Evolutionary conservation across 2,113 vertebrate species (phyloP).

Genomic region (Andinoacara biseriatus): DNA sequence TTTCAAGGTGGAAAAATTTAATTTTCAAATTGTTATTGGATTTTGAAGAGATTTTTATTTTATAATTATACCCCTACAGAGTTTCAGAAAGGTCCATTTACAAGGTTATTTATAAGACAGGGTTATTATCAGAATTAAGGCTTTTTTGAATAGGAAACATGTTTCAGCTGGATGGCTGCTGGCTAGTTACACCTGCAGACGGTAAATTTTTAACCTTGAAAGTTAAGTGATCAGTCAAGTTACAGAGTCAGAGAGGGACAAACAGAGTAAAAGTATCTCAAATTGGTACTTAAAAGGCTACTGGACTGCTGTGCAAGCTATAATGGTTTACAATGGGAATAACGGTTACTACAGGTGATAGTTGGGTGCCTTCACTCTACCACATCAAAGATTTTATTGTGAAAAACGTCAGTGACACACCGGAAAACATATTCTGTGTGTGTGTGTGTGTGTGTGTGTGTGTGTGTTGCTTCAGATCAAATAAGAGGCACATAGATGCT

Average conservation of each 20-base stretch:
- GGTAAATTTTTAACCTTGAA: neutral
- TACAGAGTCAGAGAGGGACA: neutral
- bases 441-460: neutral
- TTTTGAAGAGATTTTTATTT: too few species aligned
- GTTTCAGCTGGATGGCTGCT: too few species aligned
- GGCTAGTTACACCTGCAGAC: neutral
- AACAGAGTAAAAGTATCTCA: neutral
- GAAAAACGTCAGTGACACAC: slow-evolving; percentile 37
- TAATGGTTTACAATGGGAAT: neutral
- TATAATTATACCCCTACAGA: too few species aligned
- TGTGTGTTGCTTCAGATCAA: slow-evolving; percentile 12
- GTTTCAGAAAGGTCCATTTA: too few species aligned
- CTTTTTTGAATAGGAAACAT: too few species aligned
- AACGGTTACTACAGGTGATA: neutral
- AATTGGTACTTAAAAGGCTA: neutral
- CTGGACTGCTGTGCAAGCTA: neutral
- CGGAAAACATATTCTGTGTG: slow-evolving; percentile 24
- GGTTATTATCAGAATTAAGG: too few species aligned
- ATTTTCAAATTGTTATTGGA: too few species aligned
- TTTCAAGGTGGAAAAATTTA: too few species aligned
- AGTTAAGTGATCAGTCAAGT: neutral
- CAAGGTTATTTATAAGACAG: too few species aligned
- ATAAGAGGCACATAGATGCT: slow-evolving; percentile 26
- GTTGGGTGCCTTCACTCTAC: too few species aligned
- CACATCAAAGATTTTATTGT: slow-evolving; percentile 35